Evolutionary conservation across 2,888 invertebrate species (phyloP), one percentile per base, ranked within the genome.

Genomic region (Pristionchus mayeri): DNA sequence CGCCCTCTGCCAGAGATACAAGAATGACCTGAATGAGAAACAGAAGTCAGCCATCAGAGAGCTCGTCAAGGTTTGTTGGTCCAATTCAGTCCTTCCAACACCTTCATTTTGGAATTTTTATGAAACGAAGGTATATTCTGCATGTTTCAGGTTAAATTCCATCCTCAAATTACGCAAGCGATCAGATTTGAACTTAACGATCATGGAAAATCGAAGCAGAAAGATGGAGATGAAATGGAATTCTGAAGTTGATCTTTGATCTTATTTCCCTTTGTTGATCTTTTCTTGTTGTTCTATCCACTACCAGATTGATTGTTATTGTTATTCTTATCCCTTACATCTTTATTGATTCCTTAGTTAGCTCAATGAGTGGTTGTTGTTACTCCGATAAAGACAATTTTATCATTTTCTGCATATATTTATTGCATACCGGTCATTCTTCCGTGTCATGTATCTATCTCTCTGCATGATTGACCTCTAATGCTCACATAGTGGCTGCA

Each of bases 1-100:
- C 84, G 96, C 97, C 7, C 98, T 99, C 94, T 96, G 96, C 0
- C 97, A 98, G 94, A 95, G 97, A 79, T 99, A 99, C 93, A 98
- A 98, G 94, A 95, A 96, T 86, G 97, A 98, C 93, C 95, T 99
- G 88, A 97, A 97, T 57, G 95, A 95, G 2, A 98, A 98, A 91
- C 98, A 99, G 94, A 95, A 95, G 91, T 96, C 97, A 92, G 95
- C 96, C 0, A 93, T 99, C 75, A 93, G 97, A 78, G 95, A 95
- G 88, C 94, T 99, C 60, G 93, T 98, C 48, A 76, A 88, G 85
- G 90, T 90, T 67, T 16, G 63, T 63, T 9, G 0, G 18, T 34
- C 1, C 18, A 13, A 63, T 76, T 44, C 34, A 40, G 24, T 21
- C n/a, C n/a, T n/a, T 4, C 34, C 13, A 16, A 34, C n/a, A 3